phyloP scores from a whole-genome alignment of 2,888 invertebrate species.

The Lasioglossum lativentre region DNA sequence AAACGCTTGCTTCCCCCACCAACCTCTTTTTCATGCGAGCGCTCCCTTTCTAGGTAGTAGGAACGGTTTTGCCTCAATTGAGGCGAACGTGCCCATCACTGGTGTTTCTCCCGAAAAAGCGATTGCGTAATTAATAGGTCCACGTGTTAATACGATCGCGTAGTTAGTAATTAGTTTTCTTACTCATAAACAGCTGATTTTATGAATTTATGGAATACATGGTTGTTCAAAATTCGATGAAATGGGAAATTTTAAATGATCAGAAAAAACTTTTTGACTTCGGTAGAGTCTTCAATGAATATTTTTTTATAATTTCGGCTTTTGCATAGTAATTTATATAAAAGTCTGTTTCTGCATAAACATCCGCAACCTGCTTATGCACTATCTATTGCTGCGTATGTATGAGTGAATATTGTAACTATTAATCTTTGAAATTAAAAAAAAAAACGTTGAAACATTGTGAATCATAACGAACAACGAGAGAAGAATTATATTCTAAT shows the following conservation, averaged over 20 bases:
- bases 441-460: too few relatives aligned
- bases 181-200: not conserved
- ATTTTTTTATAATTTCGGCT: too few relatives aligned
- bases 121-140: not conserved
- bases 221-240: not conserved
- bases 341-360: not conserved
- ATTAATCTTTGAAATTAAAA: too few relatives aligned
- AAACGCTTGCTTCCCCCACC: too few relatives aligned
- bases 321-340: not conserved
- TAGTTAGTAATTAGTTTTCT: constrained; percentile 15
- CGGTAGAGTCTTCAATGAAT: not conserved
- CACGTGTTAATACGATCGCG: constrained; percentile 7
- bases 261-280: not conserved
- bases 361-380: not conserved
- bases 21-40: too few relatives aligned
- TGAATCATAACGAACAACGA: constrained; percentile 46
- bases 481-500: constrained; percentile 21
- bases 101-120: not conserved
- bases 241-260: not conserved
- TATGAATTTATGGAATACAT: not conserved
- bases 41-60: too few relatives aligned
- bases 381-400: constrained; percentile 27
- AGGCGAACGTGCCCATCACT: too few relatives aligned
- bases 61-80: too few relatives aligned
- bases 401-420: constrained; percentile 25